Evolutionary conservation across 1,140 invertebrate species (phyloP), one percentile per base, ranked within the genome.

Genomic region (Chironomus striatipennis): DNA sequence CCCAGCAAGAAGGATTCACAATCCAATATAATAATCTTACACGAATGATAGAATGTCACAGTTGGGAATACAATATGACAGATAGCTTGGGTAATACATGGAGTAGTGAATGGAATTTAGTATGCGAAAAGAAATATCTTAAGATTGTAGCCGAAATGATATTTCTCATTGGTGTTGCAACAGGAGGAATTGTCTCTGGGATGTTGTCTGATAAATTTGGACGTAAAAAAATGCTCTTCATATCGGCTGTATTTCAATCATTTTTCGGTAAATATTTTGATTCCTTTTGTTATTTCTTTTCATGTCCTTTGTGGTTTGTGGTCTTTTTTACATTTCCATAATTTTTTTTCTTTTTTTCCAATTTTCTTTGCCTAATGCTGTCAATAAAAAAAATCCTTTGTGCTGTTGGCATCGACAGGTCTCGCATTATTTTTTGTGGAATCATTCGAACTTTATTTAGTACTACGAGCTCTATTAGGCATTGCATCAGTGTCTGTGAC

Each of bases 181-280:
- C 89, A 73, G 90, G 90, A 76, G 89, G 89, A 57, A 85, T 91
- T 9, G 84, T 90, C 2, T 89, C 88, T 57, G 89, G 90, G 20
- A 87, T 89, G 78, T 85, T 91, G 72, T 90, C 90, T n/a, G 90
- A 91, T 80, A 88, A 86, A 80, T 92, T 89, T 77, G 92, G 92
- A 7, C 85, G 92, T 75, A 93, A 93, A 82, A 85, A 83, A 72
- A 90, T 91, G 57, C 81, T 93, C 73, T 88, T 93, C 81, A 81
- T 88, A 42, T 87, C 90, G 74, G 84, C 91, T 72, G 77, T 90
- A 65, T 81, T 91, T 8, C 91, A 93, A 81, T 85, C 90, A 73
- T 82, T 85, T 73, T 84, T 88, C 24, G 88, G 88, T 85, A 79
- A 81, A 78, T 78, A 67, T 42, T 20, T 75, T 34, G 24, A 34